Evolutionary conservation across 1,140 invertebrate genomes (phyloP), one percentile per base, ranked within the genome.

Genomic region (Drosophila kikkawai): DNA sequence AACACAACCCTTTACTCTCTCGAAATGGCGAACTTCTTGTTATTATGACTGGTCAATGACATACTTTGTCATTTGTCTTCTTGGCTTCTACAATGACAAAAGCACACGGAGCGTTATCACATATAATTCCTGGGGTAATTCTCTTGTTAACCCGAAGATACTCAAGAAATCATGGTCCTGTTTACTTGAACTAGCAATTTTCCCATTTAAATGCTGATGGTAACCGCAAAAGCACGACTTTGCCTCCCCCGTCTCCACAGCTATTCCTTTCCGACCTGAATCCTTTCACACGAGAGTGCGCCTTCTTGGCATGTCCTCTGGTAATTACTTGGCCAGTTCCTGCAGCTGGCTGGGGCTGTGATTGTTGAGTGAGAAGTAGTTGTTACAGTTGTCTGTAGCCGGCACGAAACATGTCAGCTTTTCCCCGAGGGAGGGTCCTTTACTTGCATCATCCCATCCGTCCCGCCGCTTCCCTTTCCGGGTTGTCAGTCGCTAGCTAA

Each of bases 331-430:
- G 68, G 69, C 59, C 61, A 56, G 51, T 55, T 65, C 48, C 61
- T 22, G 11, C 34, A 19, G 51, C 22, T 19, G 36, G 11, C 41
- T 48, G 19, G 32, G 51, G 45, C 45, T 17, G 39, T 77, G 83
- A 87, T 82, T 79, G 79, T 74, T 86, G 83, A 87, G 75, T 86
- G 83, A 86, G 82, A 86, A 82, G 75, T 86, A 58, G 59, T 75
- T 57, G 44, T 65, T 66, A 73, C 45, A 56, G 79, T 73, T 79
- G 79, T 64, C 59, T 55, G 64, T 73, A 73, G 65, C 74, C 74
- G 51, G 82, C 47, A 61, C 41, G 39, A 29, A 75, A 75, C 59
- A 75, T 75, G 70, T 32, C 73, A 65, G 70, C 56, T 68, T 48
- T 74, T 75, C 29, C 55, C 36, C 13, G 32, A 69, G 37, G 19